A percentile compares a stretch with the other conserved stretches of the same genome.
phyloP scores from a whole-genome alignment of 2,797 vertebrate species.

The Lithobates pipiens region DNA sequence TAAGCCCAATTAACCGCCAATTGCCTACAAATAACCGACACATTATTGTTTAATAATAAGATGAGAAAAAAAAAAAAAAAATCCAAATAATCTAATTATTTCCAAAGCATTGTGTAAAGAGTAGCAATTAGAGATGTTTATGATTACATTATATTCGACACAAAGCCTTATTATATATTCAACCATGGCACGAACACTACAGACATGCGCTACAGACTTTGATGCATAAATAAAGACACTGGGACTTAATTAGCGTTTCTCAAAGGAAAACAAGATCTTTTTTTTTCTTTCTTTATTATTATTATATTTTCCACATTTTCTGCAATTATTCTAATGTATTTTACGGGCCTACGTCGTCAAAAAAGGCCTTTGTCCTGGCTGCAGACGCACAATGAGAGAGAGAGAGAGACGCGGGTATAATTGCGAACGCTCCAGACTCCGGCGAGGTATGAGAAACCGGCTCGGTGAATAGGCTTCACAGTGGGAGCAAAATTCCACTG shows the following conservation, averaged over 20 bases:
- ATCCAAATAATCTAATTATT: slow-evolving; percentile 15
- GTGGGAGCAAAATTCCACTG: slow-evolving; percentile 6
- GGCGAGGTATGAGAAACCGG: not conserved
- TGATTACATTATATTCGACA: not conserved
- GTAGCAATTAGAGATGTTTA: not conserved
- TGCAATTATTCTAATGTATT: slow-evolving; percentile 25
- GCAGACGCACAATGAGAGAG: not conserved
- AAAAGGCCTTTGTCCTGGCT: not conserved
- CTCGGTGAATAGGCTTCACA: not conserved
- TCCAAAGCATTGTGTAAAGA: slow-evolving; percentile 4
- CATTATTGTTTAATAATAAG: no score
- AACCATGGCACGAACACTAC: not conserved
- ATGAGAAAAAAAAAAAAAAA: no score
- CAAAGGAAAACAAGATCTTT: slow-evolving; percentile 9
- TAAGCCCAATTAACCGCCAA: no score
- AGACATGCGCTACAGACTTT: not conserved
- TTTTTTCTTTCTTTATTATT: not conserved
- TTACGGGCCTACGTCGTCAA: not conserved
- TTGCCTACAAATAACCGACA: no score
- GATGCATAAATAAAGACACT: slow-evolving; percentile 4
- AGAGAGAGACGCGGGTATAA: not conserved
- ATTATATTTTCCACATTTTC: not conserved
- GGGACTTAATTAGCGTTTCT: slow-evolving; percentile 36
- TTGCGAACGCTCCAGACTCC: not conserved
- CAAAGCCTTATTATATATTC: not conserved